Evolutionary conservation across 2,888 invertebrate species (phyloP), one percentile per base, ranked within the genome.

Genomic region (Pachycephus smyrnensis): DNA sequence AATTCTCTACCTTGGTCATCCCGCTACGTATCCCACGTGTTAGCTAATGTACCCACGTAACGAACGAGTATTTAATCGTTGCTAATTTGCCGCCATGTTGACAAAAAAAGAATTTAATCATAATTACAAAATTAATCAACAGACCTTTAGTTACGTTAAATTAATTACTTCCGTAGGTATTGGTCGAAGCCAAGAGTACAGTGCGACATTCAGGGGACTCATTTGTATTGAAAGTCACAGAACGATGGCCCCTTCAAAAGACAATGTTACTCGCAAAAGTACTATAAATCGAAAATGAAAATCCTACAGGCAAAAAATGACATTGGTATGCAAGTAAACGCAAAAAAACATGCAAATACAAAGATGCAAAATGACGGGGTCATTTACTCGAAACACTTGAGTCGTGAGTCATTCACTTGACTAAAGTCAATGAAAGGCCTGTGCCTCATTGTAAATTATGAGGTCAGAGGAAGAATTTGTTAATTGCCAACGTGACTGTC

Each of bases 331-430:
- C 9, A 35, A 35, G 35, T 9, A 35, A 35, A 6, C 9, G 35
- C 35, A 6, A 35, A 55, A 40, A 6, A 9, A 23, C 6, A 1
- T 40, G 9, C 40, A 6, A 23, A 55, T 23, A 2, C 40, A 55
- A 55, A 0, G 2, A 55, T 23, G 23, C 23, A 6, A 55, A 35
- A 1, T 23, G 55, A 55, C 23, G 15, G 23, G 9, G 23, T 55
- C 55, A 15, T 55, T 55, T 55, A 15, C 84, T 85, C 82, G 80
- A 82, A 84, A 84, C 76, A 80, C 78, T 75, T 73, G 71, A 71
- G 55, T 80, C 80, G 81, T 88, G 89, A 89, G 85, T 89, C 89
- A 89, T 86, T 87, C 87, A 85, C 85, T 87, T 88, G 86, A 87
- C 85, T 81, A 77, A 9, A 84, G 87, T 88, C 87, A 89, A 88